Evolutionary conservation across 1,140 invertebrate species (phyloP).

Genomic region (Forficula auricularia): DNA sequence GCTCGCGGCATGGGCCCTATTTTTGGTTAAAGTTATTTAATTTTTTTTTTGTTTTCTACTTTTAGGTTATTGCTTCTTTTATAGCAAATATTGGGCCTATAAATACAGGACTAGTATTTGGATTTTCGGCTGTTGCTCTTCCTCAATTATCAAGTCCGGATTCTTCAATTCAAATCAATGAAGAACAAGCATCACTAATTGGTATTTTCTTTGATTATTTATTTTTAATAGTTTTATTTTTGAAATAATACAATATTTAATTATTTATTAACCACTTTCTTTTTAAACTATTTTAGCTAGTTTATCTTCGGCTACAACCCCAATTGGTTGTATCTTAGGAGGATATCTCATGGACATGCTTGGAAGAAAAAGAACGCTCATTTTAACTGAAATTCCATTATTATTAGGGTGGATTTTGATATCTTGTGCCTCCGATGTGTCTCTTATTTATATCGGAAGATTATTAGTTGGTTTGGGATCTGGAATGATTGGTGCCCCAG

Average conservation of each 20-base stretch:
- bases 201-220: slow-evolving; percentile 29
- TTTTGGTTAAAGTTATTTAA: too few species aligned
- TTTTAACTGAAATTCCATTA: slow-evolving; percentile 47
- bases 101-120: slow-evolving; percentile 52
- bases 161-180: slow-evolving; percentile 36
- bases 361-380: slow-evolving; percentile 43
- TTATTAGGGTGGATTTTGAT: slow-evolving; percentile 50
- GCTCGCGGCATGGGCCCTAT: too few species aligned
- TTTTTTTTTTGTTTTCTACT: too few species aligned
- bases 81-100: slow-evolving; percentile 48
- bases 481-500: slow-evolving; percentile 50
- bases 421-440: slow-evolving; percentile 33
- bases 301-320: slow-evolving; percentile 48
- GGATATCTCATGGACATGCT: slow-evolving; percentile 52
- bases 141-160: slow-evolving; percentile 39
- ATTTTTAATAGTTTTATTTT: slow-evolving; percentile 1
- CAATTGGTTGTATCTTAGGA: slow-evolving; percentile 48
- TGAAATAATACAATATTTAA: slow-evolving; percentile 2
- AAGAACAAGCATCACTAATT: slow-evolving; percentile 49
- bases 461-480: slow-evolving; percentile 44
- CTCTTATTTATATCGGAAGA: slow-evolving; percentile 42
- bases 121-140: slow-evolving; percentile 51
- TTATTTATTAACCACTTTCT: too few species aligned
- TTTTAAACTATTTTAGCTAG: slow-evolving; percentile 36
- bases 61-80: slow-evolving; percentile 39